Evolutionary conservation across 2,113 vertebrate species (phyloP), one percentile per base, ranked within the genome.

Genomic region (Ptyas mucosa): DNA sequence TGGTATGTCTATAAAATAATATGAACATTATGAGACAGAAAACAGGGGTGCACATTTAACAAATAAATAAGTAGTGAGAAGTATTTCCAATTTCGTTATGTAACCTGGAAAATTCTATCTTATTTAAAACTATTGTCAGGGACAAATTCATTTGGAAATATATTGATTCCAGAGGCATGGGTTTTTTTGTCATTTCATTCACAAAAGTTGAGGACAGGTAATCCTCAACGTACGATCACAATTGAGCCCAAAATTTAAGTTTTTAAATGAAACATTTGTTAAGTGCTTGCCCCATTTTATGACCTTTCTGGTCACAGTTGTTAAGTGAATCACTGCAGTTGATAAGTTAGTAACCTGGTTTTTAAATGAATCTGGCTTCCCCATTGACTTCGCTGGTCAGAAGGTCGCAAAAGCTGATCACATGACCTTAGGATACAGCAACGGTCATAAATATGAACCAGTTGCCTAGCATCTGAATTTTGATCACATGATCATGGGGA

Each of bases 41-140:
- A 87, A 51, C 46, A 24, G 46, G 49, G 24, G 49, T 87, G 85
- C 46, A 29, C 43, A 87, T 51, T 12, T 87, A 7, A 49, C 23
- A 52, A 24, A 26, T 46, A 86, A 46, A 21, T 29, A 87, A 51
- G 6, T 86, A 86, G 23, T 87, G 24, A 49, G 24, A 87, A 51
- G 46, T 6, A 49, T 23, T 49, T 2, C 46, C 85, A 87, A n/a
- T 64, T 94, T 89, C 92, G 52, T 89, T 87, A 15, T 49, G 24
- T 58, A 51, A 39, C 55, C 8, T 69, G 43, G 93, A 93, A 94
- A 58, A 91, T n/a, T 55, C 89, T 91, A 88, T 89, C 87, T 93
- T 95, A 92, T 92, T 89, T 55, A 94, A 92, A 94, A 58, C 90
- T 93, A 1, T 90, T 95, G 92, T 94, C 94, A 95, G 90, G 88